Evolutionary conservation across 2,113 vertebrate genomes (phyloP).

Genomic region (Malurus cyaneus): DNA sequence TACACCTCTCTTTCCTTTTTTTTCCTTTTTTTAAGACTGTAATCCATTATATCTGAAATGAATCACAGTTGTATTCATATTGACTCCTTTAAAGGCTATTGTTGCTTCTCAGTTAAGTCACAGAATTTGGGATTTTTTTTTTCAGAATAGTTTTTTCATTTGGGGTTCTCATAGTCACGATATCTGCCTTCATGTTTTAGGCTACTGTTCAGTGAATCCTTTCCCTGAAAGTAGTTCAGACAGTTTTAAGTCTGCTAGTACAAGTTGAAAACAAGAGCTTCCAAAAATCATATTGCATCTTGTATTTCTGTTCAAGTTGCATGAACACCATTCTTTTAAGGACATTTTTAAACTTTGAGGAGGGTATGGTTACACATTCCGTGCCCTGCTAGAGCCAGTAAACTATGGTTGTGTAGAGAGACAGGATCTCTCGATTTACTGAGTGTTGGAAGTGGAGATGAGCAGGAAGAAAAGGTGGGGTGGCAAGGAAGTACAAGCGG

Average conservation of each 20-base stretch:
- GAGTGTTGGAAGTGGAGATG: not conserved
- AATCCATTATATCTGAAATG: not conserved
- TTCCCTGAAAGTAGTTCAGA: not conserved
- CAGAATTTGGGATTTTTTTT: not conserved
- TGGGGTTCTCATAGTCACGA: not conserved
- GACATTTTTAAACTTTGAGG: not conserved
- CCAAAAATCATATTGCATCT: not conserved
- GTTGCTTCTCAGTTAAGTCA: not conserved
- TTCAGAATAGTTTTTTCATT: not conserved
- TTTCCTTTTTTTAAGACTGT: not conserved
- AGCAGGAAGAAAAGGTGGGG: not conserved
- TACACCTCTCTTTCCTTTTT: not conserved
- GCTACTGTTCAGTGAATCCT: not conserved
- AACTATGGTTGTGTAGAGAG: not conserved
- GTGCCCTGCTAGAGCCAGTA: not conserved
- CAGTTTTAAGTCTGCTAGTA: not conserved
- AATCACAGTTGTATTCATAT: not conserved
- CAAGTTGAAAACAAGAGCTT: not conserved
- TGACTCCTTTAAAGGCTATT: not conserved
- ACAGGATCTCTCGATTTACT: not conserved
- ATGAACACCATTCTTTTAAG: not conserved
- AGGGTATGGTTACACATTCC: not conserved
- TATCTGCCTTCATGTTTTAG: not conserved
- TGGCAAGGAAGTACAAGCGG: not conserved
- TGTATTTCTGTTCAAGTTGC: not conserved